Percentiles rank a stretch among this genome's conserved stretches.
These are phyloP conservation scores for Tryphoninae sp. DNA, from an alignment of 2,888 invertebrate genomes.

Conservation along the genomic window DNA sequence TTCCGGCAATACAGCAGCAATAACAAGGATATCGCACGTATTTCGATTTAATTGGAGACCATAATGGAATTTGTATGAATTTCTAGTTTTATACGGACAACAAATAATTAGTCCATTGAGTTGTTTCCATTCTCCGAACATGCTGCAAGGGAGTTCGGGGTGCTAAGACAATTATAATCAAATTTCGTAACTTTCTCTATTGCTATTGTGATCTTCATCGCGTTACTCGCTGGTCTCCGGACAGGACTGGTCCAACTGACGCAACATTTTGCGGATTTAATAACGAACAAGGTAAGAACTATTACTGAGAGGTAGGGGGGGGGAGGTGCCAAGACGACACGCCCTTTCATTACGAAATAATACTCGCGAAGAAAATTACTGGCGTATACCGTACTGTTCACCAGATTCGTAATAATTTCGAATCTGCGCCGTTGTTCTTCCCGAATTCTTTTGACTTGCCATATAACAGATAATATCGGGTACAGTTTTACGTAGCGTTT, in stretches of 20 bases:
- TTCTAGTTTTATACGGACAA: background rate
- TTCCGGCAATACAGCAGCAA: no score
- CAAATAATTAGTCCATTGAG: constrained; percentile 46
- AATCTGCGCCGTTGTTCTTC: constrained; percentile 4
- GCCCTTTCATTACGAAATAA: constrained; percentile 55
- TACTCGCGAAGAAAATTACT: constrained; percentile 34
- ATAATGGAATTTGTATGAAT: no score
- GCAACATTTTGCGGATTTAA: constrained; percentile 68
- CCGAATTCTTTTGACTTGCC: background rate
- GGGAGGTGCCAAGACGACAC: constrained; percentile 48
- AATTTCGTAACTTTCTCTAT: constrained; percentile 47
- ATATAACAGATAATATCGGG: background rate
- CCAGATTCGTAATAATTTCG: constrained; percentile 6
- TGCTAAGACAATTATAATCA: constrained; percentile 47
- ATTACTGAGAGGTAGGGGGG: constrained; percentile 46
- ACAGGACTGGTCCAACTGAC: constrained; percentile 58
- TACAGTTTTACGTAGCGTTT: no score
- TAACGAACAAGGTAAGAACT: constrained; percentile 68
- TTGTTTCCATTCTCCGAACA: constrained; percentile 14
- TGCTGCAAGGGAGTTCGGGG: constrained; percentile 28
- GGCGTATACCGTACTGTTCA: constrained; percentile 26
- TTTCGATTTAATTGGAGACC: no score
- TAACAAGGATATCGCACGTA: no score
- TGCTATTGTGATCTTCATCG: constrained; percentile 59
- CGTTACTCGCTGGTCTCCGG: constrained; percentile 52